Percentiles rank a stretch among this genome's conserved stretches.
Conservation (phyloP, 2,888 invertebrate species). For the Euclidia mi region DNA sequence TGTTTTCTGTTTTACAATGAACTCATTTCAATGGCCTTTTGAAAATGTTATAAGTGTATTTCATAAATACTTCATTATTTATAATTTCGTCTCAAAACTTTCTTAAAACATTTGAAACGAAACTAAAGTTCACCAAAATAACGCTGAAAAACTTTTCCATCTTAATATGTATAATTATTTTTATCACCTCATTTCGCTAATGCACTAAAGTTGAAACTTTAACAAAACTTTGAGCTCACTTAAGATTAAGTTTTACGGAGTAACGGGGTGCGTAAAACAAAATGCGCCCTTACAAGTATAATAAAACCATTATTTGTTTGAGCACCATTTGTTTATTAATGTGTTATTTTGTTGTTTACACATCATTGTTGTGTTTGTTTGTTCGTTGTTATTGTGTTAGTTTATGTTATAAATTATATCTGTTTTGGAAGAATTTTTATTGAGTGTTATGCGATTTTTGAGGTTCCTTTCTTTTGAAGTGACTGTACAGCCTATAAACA, state of each 20-base stretch:
- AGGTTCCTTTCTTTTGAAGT: too few relatives aligned
- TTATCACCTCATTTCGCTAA: slow-evolving; percentile 42
- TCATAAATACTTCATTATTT: too few relatives aligned
- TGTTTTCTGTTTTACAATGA: too few relatives aligned
- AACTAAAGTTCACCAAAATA: not conserved
- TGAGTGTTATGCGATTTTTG: too few relatives aligned
- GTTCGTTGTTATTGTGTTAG: slow-evolving; percentile 24
- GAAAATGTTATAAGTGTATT: too few relatives aligned
- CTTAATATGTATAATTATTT: slow-evolving; percentile 45
- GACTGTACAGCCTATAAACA: too few relatives aligned
- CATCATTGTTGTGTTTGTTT: slow-evolving; percentile 9
- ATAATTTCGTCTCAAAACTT: too few relatives aligned
- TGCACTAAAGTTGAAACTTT: slow-evolving; percentile 15
- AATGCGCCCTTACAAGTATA: slow-evolving; percentile 31
- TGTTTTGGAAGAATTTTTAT: not conserved
- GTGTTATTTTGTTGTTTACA: slow-evolving; percentile 34
- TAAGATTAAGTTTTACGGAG: slow-evolving; percentile 37
- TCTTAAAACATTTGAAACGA: not conserved
- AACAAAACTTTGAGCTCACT: slow-evolving; percentile 38
- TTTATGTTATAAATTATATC: slow-evolving; percentile 4
- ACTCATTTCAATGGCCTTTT: too few relatives aligned
- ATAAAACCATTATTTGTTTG: slow-evolving; percentile 46
- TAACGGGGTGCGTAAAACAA: slow-evolving; percentile 26
- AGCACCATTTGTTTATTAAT: slow-evolving; percentile 23
- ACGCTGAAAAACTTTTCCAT: slow-evolving; percentile 7